Evolutionary conservation across 35 echinoderm and acorn worm genomes (phyloP).

Genomic region (Apostichopus parvimensis): DNA sequence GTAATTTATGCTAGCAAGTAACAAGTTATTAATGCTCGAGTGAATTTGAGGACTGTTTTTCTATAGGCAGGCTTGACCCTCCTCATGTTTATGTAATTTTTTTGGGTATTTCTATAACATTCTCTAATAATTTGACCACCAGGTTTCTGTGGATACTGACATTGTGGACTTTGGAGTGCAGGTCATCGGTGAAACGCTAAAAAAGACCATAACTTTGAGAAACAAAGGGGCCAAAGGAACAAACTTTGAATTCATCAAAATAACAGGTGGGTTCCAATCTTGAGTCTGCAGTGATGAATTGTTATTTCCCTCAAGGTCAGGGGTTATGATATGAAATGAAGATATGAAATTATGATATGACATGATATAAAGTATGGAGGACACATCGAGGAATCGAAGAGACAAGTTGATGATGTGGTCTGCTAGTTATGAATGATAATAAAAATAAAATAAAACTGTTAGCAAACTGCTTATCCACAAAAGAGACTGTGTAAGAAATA

Average conservation of each 20-base stretch:
- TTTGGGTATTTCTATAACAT: not conserved
- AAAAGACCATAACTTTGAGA: conserved; percentile 69
- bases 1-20: not conserved
- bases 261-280: conserved; percentile 62
- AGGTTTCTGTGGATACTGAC: conserved; percentile 86
- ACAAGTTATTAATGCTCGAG: not conserved
- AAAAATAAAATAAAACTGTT: no score
- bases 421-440: no score
- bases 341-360: no score
- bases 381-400: no score
- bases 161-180: conserved; percentile 86
- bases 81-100: not conserved
- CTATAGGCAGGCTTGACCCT: not conserved
- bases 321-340: no score
- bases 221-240: conserved; percentile 95
- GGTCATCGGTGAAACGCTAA: conserved; percentile 92
- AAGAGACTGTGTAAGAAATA: no score
- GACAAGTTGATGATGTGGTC: no score
- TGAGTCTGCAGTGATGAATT: no score
- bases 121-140: not conserved
- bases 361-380: no score
- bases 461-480: no score
- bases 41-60: no score
- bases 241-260: conserved; percentile 91
- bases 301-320: no score